Evolutionary conservation across 1,140 invertebrate genomes (phyloP).

Genomic region (Thaumetopoea pityocampa): DNA sequence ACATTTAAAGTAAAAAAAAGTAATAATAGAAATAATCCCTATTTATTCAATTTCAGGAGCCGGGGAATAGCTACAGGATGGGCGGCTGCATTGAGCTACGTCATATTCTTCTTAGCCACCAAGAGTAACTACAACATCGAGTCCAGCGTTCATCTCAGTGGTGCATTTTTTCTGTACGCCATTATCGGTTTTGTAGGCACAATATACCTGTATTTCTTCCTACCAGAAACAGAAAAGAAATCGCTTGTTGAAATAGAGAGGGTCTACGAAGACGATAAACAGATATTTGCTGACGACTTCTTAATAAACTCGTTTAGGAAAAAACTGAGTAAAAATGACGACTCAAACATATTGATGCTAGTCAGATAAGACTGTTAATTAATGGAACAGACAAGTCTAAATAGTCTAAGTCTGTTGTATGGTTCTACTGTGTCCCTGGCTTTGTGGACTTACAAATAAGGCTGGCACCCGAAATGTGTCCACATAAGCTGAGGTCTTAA

Average conservation of each 20-base stretch:
- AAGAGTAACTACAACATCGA: conserved; percentile 79
- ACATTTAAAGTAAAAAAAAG: too few species aligned
- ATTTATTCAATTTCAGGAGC: conserved; percentile 58
- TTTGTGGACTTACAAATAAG: too few species aligned
- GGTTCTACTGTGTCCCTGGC: too few species aligned
- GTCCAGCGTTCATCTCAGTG: conserved; percentile 72
- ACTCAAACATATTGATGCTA: conserved; percentile 51
- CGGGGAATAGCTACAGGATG: conserved; percentile 77
- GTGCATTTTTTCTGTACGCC: conserved; percentile 79
- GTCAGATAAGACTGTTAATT: conserved; percentile 26
- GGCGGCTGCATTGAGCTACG: conserved; percentile 77
- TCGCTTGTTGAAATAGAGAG: conserved; percentile 84
- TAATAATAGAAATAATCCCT: too few species aligned
- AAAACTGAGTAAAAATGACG: conserved; percentile 28
- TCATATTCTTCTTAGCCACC: conserved; percentile 77
- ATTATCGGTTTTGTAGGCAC: conserved; percentile 75
- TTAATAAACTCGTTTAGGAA: conserved; percentile 60
- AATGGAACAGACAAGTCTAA: conserved; percentile 2
- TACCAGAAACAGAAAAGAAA: conserved; percentile 89
- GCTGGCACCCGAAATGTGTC: too few species aligned
- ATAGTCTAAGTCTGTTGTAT: too few species aligned
- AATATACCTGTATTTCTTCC: conserved; percentile 78
- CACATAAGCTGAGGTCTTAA: too few species aligned
- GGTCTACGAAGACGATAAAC: conserved; percentile 51
- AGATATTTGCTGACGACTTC: conserved; percentile 61